Evolutionary conservation across 2,113 vertebrate genomes (phyloP).

Genomic region (Callopanchax toddi): DNA sequence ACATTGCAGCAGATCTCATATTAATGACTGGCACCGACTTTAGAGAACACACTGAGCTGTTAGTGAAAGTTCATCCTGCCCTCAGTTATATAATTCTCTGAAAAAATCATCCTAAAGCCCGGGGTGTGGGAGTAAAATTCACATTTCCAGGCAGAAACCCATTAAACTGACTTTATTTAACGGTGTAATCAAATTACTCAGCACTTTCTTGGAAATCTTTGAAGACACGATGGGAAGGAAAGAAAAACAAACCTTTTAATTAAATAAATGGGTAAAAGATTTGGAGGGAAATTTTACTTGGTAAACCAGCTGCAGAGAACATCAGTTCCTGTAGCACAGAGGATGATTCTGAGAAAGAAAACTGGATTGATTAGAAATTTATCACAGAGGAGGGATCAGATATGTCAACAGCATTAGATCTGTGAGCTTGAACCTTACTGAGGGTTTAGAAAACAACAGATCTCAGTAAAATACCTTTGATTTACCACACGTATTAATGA

Average conservation of each 20-base stretch:
- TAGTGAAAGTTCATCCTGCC: not conserved
- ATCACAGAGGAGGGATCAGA: no score
- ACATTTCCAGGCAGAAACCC: not conserved
- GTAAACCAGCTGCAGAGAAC: not conserved
- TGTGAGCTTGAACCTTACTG: no score
- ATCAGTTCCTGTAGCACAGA: not conserved
- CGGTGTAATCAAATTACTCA: not conserved
- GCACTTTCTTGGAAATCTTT: not conserved
- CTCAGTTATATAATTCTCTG: not conserved
- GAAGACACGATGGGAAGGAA: no score
- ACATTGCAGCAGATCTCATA: conserved; percentile 8
- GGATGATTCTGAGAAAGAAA: not conserved
- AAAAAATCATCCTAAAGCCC: not conserved
- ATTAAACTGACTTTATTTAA: not conserved
- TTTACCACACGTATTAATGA: no score
- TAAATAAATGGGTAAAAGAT: not conserved
- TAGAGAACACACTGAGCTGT: not conserved
- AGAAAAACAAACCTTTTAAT: not conserved
- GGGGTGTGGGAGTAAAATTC: no score
- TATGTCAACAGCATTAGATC: no score
- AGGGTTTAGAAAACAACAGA: no score
- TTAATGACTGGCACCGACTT: conserved; percentile 2
- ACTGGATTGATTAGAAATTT: no score
- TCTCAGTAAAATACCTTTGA: no score
- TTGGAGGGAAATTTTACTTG: not conserved